A percentile compares a stretch with the other conserved stretches of the same genome.
These are phyloP conservation scores for Drosophila sechellia DNA, from an alignment of 1,140 invertebrate species.

Conservation along the genomic window DNA sequence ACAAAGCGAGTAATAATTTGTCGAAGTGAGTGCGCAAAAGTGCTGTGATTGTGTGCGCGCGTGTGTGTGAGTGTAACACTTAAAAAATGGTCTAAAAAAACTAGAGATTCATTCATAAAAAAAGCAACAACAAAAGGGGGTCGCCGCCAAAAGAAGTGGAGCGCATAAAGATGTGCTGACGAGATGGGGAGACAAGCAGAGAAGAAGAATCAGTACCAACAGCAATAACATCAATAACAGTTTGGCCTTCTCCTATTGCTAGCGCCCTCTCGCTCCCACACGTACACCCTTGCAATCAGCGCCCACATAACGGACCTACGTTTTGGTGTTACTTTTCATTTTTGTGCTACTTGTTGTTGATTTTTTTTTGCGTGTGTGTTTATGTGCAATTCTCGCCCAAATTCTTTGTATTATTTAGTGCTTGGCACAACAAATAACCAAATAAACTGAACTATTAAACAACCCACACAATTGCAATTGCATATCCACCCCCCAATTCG, in stretches of 20 bases:
- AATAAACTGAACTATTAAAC: conserved; percentile 52
- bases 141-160: conserved; percentile 1
- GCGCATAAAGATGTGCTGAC: not conserved
- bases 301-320: conserved; percentile 33
- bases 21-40: not conserved
- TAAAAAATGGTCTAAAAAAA: conserved; percentile 3
- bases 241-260: conserved; percentile 45
- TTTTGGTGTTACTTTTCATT: conserved; percentile 33
- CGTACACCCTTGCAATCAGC: conserved; percentile 6
- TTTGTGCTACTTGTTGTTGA: conserved; percentile 10
- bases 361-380: conserved; percentile 3
- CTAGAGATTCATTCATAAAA: conserved; percentile 42
- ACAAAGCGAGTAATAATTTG: too few species aligned
- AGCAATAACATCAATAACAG: conserved; percentile 28
- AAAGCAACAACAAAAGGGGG: conserved; percentile 11
- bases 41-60: conserved; percentile 7
- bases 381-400: conserved; percentile 33
- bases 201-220: conserved; percentile 20
- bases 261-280: conserved; percentile 24
- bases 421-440: conserved; percentile 41
- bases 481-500: conserved; percentile 44
- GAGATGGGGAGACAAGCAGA: not conserved
- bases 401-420: conserved; percentile 27
- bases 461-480: conserved; percentile 20
- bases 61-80: conserved; percentile 14